phyloP scores from a whole-genome alignment of 2,888 invertebrate genomes.

The Stegophylla sp. region DNA sequence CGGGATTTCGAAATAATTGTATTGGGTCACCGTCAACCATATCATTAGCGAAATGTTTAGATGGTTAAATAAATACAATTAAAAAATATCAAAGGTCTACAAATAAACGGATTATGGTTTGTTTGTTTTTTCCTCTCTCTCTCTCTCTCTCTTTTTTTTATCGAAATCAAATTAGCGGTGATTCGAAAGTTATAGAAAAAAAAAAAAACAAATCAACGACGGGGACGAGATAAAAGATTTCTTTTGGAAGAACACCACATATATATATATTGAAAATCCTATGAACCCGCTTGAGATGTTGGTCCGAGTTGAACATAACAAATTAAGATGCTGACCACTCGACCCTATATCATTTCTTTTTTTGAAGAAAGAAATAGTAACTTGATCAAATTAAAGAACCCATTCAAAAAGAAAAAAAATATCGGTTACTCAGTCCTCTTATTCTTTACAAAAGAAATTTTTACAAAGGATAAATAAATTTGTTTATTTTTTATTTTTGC shows the following conservation, averaged over 20 bases:
- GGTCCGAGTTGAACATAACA: conserved; percentile 25
- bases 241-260: neutral
- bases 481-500: neutral
- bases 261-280: conserved; percentile 16
- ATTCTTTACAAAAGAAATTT: conserved; percentile 27
- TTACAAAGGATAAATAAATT: conserved; percentile 21
- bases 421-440: neutral
- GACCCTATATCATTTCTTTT: conserved; percentile 27
- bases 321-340: conserved; percentile 42
- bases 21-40: conserved; percentile 5
- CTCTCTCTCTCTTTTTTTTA: conserved; percentile 23
- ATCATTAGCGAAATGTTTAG: conserved; percentile 34
- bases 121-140: conserved; percentile 18
- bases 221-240: conserved; percentile 33
- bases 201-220: conserved; percentile 32
- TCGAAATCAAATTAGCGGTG: conserved; percentile 28
- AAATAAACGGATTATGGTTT: conserved; percentile 26
- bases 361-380: conserved; percentile 3
- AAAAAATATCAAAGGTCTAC: conserved; percentile 44
- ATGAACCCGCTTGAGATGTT: conserved; percentile 29
- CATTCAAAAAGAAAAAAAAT: conserved; percentile 29
- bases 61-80: conserved; percentile 43
- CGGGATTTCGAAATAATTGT: neutral
- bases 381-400: conserved; percentile 45
- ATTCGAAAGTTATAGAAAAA: conserved; percentile 35